A percentile compares a stretch with the other conserved stretches of the same genome.
phyloP scores from a whole-genome alignment of 2,888 invertebrate species.

The Macroteleia sp. region DNA sequence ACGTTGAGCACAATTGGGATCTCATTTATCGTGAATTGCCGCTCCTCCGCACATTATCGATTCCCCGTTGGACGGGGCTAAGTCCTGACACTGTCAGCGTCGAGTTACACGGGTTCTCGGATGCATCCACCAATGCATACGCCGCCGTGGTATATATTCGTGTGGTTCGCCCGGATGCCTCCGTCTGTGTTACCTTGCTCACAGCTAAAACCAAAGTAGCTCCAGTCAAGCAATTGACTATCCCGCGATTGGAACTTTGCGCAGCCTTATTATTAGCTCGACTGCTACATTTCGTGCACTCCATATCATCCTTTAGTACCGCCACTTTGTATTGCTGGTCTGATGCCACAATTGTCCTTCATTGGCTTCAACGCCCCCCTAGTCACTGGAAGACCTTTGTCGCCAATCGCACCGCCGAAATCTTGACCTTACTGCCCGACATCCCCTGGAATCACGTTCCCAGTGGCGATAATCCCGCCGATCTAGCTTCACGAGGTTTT shows the following conservation, averaged over 20 bases:
- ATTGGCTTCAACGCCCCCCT: neutral
- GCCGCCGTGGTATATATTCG: neutral
- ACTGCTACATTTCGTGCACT: neutral
- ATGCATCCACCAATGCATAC: neutral
- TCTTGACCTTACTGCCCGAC: too few relatives aligned
- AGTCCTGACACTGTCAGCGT: too few relatives aligned
- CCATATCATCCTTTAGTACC: neutral
- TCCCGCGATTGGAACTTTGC: neutral
- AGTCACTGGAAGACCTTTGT: neutral
- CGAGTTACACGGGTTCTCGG: neutral
- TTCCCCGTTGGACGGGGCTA: too few relatives aligned
- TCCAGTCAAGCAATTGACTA: neutral
- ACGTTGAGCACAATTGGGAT: neutral
- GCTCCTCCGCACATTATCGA: too few relatives aligned
- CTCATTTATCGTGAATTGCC: too few relatives aligned
- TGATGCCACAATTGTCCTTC: neutral
- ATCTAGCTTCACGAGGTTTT: too few relatives aligned
- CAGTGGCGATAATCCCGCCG: too few relatives aligned
- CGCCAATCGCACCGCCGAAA: neutral
- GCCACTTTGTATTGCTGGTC: neutral
- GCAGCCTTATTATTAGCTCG: neutral
- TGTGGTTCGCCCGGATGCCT: too few relatives aligned
- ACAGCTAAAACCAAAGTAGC: constrained; percentile 1
- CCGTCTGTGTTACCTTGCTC: too few relatives aligned
- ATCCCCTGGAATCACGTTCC: too few relatives aligned